Evolutionary conservation across 2,888 invertebrate genomes (phyloP), one percentile per base, ranked within the genome.

Genomic region (Patella ulyssiponensis): DNA sequence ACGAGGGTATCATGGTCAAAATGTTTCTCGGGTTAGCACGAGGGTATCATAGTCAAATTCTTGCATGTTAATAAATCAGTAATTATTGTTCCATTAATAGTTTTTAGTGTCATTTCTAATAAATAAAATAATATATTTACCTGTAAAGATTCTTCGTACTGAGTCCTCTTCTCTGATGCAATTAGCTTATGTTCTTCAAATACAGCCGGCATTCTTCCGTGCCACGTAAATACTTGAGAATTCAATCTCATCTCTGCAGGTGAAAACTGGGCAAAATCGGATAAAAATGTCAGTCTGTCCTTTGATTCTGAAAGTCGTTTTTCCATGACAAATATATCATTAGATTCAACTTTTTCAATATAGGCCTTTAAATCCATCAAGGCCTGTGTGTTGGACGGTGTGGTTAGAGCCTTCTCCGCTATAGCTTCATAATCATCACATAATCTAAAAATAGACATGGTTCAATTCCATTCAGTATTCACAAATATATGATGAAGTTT

Each of bases 161-260:
- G 97, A 7, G 94, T 93, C 64, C 94, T 95, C 93, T 98, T 98
- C 80, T 95, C 94, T 15, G 95, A 95, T 54, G 96, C 94, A 81
- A 97, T 95, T 69, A 94, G 93, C 84, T 95, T 94, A 91, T 96
- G 95, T 85, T 98, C 96, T 80, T 96, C 95, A 83, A 98, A 94
- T 5, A 97, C 94, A 70, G 94, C 94, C 0, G 95, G 94, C 94
- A 98, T 94, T 73, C 95, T 94, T 51, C 95, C 93, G 88, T 96
- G 96, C 97, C 97, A 97, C 81, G 96, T 95, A 88, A 96, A 97
- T 0, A 96, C 95, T 84, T 95, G 95, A 84, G 96, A 96, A 90
- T 97, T 98, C 64, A 96, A 95, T 87, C 97, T 96, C 88, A 98
- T 95, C 92, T 98, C 97, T 5, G 96, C 93, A 0, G 96, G 95